Percentiles rank a stretch among this genome's conserved stretches.
phyloP scores from a whole-genome alignment of 1,140 invertebrate species.

The Pseudomyrmex concolor region DNA sequence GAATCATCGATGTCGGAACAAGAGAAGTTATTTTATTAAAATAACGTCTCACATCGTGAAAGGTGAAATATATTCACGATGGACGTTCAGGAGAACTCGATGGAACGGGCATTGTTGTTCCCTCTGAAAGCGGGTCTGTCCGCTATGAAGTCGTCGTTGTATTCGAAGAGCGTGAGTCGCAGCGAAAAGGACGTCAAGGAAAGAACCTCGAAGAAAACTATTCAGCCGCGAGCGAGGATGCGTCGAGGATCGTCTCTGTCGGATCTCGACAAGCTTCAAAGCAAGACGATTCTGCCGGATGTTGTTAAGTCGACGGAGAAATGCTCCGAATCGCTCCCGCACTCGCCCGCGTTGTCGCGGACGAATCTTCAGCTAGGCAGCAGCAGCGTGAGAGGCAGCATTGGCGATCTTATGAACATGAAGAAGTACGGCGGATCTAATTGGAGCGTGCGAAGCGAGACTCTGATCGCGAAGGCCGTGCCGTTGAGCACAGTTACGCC shows the following conservation, averaged over 20 bases:
- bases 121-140: constrained; percentile 87
- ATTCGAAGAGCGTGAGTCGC: constrained; percentile 78
- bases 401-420: constrained; percentile 92
- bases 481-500: constrained; percentile 90
- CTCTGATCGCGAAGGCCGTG: constrained; percentile 88
- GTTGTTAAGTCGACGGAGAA: constrained; percentile 85
- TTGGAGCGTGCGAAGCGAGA: constrained; percentile 88
- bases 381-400: constrained; percentile 87
- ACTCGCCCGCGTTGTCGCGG: constrained; percentile 85
- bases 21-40: constrained; percentile 2
- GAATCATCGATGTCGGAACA: not conserved
- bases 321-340: constrained; percentile 85
- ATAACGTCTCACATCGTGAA: not conserved
- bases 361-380: constrained; percentile 82
- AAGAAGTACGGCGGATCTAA: constrained; percentile 89
- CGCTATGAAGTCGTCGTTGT: constrained; percentile 86
- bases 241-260: constrained; percentile 90
- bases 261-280: constrained; percentile 88
- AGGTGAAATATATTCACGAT: constrained; percentile 59
- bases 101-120: constrained; percentile 87
- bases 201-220: constrained; percentile 64
- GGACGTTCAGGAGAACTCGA: constrained; percentile 81
- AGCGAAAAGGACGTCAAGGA: constrained; percentile 67
- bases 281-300: constrained; percentile 80
- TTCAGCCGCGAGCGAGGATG: constrained; percentile 84